phyloP scores from a whole-genome alignment of 2,888 invertebrate species.

The Heliconius cydno region DNA sequence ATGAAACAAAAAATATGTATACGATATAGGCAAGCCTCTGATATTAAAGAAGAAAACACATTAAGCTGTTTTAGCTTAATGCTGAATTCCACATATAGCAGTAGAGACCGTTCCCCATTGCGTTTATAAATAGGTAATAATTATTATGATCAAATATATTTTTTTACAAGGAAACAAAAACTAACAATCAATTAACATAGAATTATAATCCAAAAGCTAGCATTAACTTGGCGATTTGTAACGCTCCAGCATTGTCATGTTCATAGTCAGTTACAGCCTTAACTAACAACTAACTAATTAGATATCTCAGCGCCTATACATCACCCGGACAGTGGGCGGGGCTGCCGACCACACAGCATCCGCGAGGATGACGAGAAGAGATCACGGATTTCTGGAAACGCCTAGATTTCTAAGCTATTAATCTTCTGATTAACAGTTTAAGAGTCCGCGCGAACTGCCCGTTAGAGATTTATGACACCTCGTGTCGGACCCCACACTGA shows the following conservation, averaged over 20 bases:
- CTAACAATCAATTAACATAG: not conserved
- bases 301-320: slow-evolving; percentile 38
- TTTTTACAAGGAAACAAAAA: not conserved
- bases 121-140: too few relatives aligned
- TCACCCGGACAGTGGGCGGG: slow-evolving; percentile 52
- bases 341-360: slow-evolving; percentile 62
- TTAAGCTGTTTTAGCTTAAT: too few relatives aligned
- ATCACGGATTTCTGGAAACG: slow-evolving; percentile 43
- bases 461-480: slow-evolving; percentile 34
- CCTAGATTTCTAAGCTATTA: slow-evolving; percentile 37
- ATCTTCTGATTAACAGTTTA: slow-evolving; percentile 38
- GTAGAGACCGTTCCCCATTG: too few relatives aligned
- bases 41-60: too few relatives aligned
- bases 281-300: slow-evolving; percentile 43
- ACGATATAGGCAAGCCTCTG: too few relatives aligned
- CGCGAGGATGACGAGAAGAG: slow-evolving; percentile 51
- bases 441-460: slow-evolving; percentile 26
- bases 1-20: too few relatives aligned
- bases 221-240: not conserved
- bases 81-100: too few relatives aligned
- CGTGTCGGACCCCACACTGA: slow-evolving; percentile 29
- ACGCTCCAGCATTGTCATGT: slow-evolving; percentile 3
- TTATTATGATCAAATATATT: too few relatives aligned
- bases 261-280: slow-evolving; percentile 25
- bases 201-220: not conserved